phyloP scores from a whole-genome alignment of 2,888 invertebrate genomes.

The Epicampocera succincta region DNA sequence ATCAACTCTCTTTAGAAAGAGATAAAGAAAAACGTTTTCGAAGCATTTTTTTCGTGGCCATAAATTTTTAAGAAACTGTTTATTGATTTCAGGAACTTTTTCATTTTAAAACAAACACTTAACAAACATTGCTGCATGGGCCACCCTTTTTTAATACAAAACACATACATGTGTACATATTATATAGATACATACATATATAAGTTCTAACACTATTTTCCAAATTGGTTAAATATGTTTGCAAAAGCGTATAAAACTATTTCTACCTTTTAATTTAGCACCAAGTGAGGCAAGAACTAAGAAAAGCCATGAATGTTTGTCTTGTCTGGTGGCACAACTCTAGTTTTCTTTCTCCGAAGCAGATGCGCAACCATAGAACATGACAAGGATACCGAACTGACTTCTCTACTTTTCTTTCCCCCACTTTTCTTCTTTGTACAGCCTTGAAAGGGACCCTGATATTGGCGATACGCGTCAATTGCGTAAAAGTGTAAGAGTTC shows the following conservation, averaged over 20 bases:
- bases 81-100: background rate
- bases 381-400: too few species aligned
- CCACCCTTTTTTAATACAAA: background rate
- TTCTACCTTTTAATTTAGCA: conserved; percentile 63
- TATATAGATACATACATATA: too few species aligned
- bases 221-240: conserved; percentile 19
- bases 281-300: conserved; percentile 45
- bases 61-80: background rate
- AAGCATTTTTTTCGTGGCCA: background rate
- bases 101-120: background rate
- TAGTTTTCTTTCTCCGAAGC: background rate
- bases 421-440: too few species aligned
- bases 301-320: conserved; percentile 17
- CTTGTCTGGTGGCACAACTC: conserved; percentile 13
- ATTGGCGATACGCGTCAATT: too few species aligned
- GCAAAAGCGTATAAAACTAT: conserved; percentile 9
- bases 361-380: conserved; percentile 18
- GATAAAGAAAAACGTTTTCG: background rate
- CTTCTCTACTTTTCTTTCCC: too few species aligned
- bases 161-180: background rate
- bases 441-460: too few species aligned
- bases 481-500: too few species aligned
- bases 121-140: background rate
- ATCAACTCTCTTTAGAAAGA: too few species aligned
- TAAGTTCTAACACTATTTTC: background rate